A percentile compares a stretch with the other conserved stretches of the same genome.
These are phyloP conservation scores for Ophiothrix spiculata DNA, from an alignment of 35 echinoderm and acorn worm species.

Conservation along the genomic window DNA sequence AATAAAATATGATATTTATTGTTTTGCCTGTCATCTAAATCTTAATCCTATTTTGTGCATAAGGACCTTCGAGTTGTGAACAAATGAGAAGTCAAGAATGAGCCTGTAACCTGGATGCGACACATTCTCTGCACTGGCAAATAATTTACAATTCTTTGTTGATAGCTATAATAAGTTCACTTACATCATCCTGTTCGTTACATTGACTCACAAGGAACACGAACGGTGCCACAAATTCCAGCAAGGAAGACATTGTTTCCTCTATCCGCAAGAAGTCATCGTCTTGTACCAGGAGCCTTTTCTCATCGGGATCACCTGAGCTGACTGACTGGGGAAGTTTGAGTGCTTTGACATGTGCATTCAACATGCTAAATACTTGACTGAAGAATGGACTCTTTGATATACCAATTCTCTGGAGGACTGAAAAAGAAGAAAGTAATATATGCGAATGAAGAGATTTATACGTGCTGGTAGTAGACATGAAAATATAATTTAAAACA, in stretches of 20 bases:
- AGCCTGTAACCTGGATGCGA: too few relatives aligned
- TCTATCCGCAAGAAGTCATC: constrained; percentile 48
- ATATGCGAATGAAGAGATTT: too few relatives aligned
- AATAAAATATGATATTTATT: too few relatives aligned
- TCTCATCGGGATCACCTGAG: constrained; percentile 47
- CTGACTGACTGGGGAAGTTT: constrained; percentile 49
- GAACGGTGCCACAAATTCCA: constrained; percentile 74
- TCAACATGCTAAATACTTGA: constrained; percentile 13
- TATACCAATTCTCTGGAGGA: constrained; percentile 36
- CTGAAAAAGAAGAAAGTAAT: constrained; percentile 15
- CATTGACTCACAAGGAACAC: constrained; percentile 45
- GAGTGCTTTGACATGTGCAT: constrained; percentile 38
- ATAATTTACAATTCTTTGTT: too few relatives aligned
- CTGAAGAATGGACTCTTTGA: constrained; percentile 25
- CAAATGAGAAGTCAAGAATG: too few relatives aligned
- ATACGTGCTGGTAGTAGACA: too few relatives aligned
- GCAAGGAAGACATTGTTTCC: constrained; percentile 33
- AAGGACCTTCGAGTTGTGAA: too few relatives aligned
- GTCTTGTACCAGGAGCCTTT: constrained; percentile 68
- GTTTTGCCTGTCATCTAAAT: too few relatives aligned
- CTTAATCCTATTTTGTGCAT: too few relatives aligned
- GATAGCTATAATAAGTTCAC: too few relatives aligned
- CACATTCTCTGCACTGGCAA: too few relatives aligned
- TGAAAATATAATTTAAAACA: too few relatives aligned
- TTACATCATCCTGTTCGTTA: constrained; percentile 18